These are phyloP conservation scores for Arothron firmamentum DNA, from an alignment of 2,113 vertebrate species.

Conservation along the genomic window DNA sequence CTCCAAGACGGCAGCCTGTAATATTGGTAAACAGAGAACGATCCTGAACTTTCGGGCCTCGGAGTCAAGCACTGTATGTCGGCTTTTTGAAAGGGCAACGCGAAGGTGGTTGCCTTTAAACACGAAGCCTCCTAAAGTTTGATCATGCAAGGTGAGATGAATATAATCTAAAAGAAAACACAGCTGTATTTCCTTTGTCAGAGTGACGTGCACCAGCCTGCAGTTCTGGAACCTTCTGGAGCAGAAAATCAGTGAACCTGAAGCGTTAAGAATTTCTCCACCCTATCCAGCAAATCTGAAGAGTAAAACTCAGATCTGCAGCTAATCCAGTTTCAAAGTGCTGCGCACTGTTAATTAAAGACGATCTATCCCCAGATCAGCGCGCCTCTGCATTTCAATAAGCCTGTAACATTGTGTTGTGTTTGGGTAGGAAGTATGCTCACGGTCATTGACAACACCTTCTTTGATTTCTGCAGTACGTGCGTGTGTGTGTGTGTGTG, in stretches of 20 bases:
- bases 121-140: too few relatives aligned
- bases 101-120: too few relatives aligned
- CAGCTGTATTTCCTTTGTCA: constrained; percentile 36
- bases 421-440: constrained; percentile 12
- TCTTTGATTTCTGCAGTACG: not conserved
- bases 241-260: constrained; percentile 16
- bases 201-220: constrained; percentile 35
- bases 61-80: constrained; percentile 15
- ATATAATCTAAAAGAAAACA: constrained; percentile 13
- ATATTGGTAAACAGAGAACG: constrained; percentile 26
- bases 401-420: constrained; percentile 10
- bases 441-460: not conserved
- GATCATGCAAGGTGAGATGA: too few relatives aligned
- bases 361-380: constrained; percentile 23
- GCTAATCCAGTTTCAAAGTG: constrained; percentile 35
- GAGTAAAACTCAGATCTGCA: constrained; percentile 29
- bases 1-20: constrained; percentile 26
- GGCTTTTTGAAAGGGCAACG: not conserved
- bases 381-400: constrained; percentile 28
- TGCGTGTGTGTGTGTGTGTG: not conserved
- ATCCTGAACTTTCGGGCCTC: constrained; percentile 3
- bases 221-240: constrained; percentile 24
- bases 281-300: constrained; percentile 22
- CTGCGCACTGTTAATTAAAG: constrained; percentile 29
- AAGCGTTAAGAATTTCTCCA: constrained; percentile 9